Evolutionary conservation across 2,797 vertebrate genomes (phyloP).

Genomic region (Psittacula echo): DNA sequence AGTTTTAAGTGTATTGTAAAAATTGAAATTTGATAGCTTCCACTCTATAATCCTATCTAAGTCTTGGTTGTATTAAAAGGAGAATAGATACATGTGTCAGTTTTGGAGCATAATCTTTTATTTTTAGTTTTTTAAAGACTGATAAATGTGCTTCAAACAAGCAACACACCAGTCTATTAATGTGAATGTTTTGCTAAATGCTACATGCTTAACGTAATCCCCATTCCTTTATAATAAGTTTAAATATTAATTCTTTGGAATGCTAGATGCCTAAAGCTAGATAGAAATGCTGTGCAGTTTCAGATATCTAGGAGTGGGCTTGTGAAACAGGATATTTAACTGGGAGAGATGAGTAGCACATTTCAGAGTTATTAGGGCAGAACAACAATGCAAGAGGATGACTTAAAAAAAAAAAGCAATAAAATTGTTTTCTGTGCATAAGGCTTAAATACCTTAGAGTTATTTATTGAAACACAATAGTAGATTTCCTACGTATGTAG

Average conservation of each 20-base stretch:
- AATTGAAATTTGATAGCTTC: conserved; percentile 67
- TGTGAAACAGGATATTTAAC: conserved; percentile 84
- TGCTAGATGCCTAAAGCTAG: conserved; percentile 82
- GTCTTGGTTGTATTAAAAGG: conserved; percentile 43
- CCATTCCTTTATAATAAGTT: conserved; percentile 82
- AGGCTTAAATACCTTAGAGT: conserved; percentile 69
- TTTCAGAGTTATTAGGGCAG: conserved; percentile 77
- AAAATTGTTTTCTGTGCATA: conserved; percentile 70
- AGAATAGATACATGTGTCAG: conserved; percentile 56
- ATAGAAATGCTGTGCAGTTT: conserved; percentile 78
- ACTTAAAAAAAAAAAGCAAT: conserved; percentile 63
- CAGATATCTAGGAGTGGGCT: conserved; percentile 79
- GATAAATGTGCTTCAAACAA: conserved; percentile 68
- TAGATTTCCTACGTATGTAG: conserved; percentile 7
- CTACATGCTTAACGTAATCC: conserved; percentile 75
- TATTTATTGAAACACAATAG: conserved; percentile 46
- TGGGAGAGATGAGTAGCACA: conserved; percentile 76
- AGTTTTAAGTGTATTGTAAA: conserved; percentile 69
- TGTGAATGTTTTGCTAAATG: conserved; percentile 76
- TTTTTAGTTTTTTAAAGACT: conserved; percentile 63
- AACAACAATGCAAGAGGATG: conserved; percentile 52
- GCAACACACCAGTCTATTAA: conserved; percentile 69
- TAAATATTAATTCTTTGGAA: conserved; percentile 86
- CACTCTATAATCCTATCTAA: conserved; percentile 61
- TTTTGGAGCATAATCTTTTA: conserved; percentile 54